Conservation (phyloP, 2,113 vertebrate genomes). For the Alethe diademata region DNA sequence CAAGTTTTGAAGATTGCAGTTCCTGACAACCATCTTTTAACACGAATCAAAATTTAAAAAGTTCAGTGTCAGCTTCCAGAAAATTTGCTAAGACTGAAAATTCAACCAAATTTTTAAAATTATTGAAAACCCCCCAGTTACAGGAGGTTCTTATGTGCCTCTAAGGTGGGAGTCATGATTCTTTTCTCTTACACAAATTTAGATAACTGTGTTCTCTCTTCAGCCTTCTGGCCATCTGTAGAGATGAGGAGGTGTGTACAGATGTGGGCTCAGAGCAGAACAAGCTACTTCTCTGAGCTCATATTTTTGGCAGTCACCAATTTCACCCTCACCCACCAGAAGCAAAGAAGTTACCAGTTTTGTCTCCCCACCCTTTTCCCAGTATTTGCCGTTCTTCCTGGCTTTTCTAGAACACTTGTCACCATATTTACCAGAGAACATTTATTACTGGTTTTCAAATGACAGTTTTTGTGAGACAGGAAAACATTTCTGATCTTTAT, state of each 20-base stretch:
- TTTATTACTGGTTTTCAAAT: background rate
- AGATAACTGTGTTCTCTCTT: slow-evolving; percentile 61
- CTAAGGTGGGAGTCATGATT: slow-evolving; percentile 60
- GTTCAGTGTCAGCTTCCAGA: background rate
- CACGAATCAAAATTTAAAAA: background rate
- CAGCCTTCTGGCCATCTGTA: slow-evolving; percentile 66
- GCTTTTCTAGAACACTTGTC: slow-evolving; percentile 37
- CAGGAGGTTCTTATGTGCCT: slow-evolving; percentile 26
- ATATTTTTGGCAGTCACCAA: slow-evolving; percentile 61
- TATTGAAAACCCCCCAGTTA: background rate
- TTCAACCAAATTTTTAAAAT: background rate
- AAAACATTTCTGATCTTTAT: background rate
- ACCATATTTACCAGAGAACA: background rate
- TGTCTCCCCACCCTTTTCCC: background rate
- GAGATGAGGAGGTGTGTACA: slow-evolving; percentile 64
- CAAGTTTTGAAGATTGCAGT: background rate
- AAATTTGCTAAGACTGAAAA: background rate
- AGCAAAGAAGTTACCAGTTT: slow-evolving; percentile 19
- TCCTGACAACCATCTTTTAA: background rate
- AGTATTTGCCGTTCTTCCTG: slow-evolving; percentile 9
- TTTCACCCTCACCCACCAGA: slow-evolving; percentile 63
- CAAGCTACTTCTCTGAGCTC: slow-evolving; percentile 44
- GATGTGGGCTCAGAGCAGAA: slow-evolving; percentile 61
- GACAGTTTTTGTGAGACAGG: background rate
- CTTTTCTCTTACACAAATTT: slow-evolving; percentile 61